These are phyloP conservation scores for Zaprionus obscuricornis DNA, from an alignment of 2,888 invertebrate genomes.

Conservation along the genomic window DNA sequence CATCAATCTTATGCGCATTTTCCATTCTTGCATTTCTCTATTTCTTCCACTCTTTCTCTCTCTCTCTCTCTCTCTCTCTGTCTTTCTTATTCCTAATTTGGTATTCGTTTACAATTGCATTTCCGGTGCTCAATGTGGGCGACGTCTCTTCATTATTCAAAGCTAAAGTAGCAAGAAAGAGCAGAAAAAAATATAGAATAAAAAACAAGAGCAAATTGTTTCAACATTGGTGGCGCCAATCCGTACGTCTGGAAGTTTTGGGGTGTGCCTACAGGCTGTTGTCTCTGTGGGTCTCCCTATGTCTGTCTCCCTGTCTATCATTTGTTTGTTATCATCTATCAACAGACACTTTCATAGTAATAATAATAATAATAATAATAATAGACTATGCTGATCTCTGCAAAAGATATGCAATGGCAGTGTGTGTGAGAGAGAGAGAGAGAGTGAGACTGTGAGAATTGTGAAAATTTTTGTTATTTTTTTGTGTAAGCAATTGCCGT, in stretches of 20 bases:
- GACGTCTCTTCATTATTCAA: conserved; percentile 42
- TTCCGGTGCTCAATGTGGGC: conserved; percentile 75
- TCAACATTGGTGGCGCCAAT: conserved; percentile 29
- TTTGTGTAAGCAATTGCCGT: too few relatives aligned
- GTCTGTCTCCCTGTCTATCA: conserved; percentile 22
- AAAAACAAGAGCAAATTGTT: not conserved
- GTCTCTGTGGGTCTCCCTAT: conserved; percentile 27
- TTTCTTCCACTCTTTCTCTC: conserved; percentile 35
- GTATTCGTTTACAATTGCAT: conserved; percentile 68
- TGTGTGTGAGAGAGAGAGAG: too few relatives aligned
- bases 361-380: conserved; percentile 26
- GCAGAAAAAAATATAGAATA: conserved; percentile 3
- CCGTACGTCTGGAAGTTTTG: conserved; percentile 30
- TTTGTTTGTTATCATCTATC: conserved; percentile 66
- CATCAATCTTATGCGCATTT: not conserved
- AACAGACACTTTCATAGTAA: conserved; percentile 62
- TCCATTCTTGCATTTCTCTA: not conserved
- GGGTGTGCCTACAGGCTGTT: not conserved
- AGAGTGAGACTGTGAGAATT: too few relatives aligned
- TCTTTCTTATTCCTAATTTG: conserved; percentile 50
- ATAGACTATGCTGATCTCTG: conserved; percentile 14
- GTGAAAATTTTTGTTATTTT: too few relatives aligned
- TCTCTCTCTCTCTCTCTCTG: conserved; percentile 28
- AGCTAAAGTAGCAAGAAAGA: conserved; percentile 29
- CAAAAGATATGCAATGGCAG: conserved; percentile 27